A percentile compares a stretch with the other conserved stretches of the same genome.
Conservation (phyloP, 1,140 invertebrate genomes). For the Magallana angulata region DNA sequence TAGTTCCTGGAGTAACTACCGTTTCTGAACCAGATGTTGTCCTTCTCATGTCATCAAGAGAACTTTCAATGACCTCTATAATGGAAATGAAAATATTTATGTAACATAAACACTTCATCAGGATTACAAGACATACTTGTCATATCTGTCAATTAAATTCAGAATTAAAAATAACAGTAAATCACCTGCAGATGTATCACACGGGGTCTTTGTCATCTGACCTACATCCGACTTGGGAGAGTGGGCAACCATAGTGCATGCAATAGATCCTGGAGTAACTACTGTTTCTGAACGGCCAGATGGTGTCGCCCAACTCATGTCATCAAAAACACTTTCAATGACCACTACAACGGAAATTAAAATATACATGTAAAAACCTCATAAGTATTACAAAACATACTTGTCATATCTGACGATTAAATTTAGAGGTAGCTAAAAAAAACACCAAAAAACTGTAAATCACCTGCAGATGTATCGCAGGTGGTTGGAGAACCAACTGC, state of each 20-base stretch:
- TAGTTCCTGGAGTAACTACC: too few relatives aligned
- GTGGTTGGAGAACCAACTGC: background rate
- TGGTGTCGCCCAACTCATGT: background rate
- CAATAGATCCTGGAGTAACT: background rate
- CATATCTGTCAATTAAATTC: too few relatives aligned
- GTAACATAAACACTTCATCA: too few relatives aligned
- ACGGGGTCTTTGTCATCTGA: too few relatives aligned
- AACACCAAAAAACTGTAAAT: background rate
- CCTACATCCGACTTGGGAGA: background rate
- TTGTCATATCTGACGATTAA: background rate
- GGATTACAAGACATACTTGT: too few relatives aligned
- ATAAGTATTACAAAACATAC: background rate
- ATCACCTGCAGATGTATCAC: too few relatives aligned
- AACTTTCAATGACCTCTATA: background rate
- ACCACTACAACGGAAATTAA: background rate
- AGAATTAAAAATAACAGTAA: too few relatives aligned
- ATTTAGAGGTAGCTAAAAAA: background rate
- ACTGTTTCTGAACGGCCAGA: background rate
- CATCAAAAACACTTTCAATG: background rate
- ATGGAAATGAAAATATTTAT: too few relatives aligned
- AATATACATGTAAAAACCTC: conserved; percentile 14
- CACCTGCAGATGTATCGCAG: background rate
- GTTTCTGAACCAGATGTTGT: background rate
- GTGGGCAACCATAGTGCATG: background rate
- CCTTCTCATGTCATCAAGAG: background rate